Base-by-base conservation (phyloP, 2,797 vertebrate species). In the Margarornis squamiger region DNA sequence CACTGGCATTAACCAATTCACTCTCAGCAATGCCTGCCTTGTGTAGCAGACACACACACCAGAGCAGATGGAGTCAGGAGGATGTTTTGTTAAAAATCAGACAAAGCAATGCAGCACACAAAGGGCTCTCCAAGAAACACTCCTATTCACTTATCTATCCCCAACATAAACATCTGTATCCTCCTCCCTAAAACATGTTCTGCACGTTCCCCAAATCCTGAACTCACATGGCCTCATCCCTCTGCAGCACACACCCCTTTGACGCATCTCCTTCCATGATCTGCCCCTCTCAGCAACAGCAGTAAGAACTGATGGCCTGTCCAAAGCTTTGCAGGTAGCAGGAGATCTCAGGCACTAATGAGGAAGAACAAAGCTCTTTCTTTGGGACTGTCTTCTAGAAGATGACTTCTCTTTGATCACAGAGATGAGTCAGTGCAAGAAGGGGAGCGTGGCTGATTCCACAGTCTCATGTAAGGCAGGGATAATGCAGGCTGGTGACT, bases 341-440 rank as follows among this genome's bases (percentile, higher is more conserved):
- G 59, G n/a, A 76, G 45, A 80, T 46, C 66, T 83, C 78, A 83
- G 85, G 45, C 4, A 0, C 48, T 93, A 71, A 91, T 15, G n/a
- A 74, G 63, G 48, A 85, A 92, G 65, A 93, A 91, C 23, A 96
- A 92, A 92, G 89, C 32, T 63, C 22, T 48, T 86, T 67, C 84
- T 14, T 26, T 34, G 9, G 58, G 52, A 39, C 52, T 92, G 78
- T 91, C 81, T 93, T 95, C 72, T 36, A 74, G 23, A 24, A 91
- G 49, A 49, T 88, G 75, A 90, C 52, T 90, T 83, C 49, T 71
- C n/a, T 96, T 93, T 94, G 91, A 96, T 96, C 95, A 92, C 45
- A 49, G 52, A 80, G 80, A 85, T 79, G 45, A 89, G 34, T 55
- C 6, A 9, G 32, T 65, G 24, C 0, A 1, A 82, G 68, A 82